A percentile compares a stretch with the other conserved stretches of the same genome.
Conservation (phyloP, 1,140 invertebrate species). For the Semibalanus balanoides region DNA sequence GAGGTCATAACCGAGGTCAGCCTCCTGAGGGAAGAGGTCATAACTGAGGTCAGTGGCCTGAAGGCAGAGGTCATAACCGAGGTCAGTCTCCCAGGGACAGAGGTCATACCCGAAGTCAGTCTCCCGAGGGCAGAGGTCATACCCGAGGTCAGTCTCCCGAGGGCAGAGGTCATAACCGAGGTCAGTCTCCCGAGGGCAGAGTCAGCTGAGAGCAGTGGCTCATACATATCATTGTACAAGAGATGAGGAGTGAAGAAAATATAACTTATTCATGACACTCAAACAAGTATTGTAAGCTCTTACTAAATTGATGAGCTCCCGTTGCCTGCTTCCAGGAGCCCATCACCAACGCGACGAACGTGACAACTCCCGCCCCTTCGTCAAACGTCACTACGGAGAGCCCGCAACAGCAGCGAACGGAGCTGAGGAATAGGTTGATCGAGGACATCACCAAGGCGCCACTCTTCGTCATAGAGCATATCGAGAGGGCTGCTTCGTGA, state of each 20-base stretch:
- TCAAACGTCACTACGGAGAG: neutral
- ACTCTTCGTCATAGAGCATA: neutral
- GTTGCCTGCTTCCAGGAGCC: neutral
- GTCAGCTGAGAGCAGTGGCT: neutral
- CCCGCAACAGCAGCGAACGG: neutral
- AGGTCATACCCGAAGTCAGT: neutral
- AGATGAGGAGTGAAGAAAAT: no score
- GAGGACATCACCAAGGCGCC: neutral
- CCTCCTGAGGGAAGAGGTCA: no score
- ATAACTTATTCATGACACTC: neutral
- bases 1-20: no score
- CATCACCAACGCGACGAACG: neutral
- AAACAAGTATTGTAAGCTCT: neutral
- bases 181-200: neutral
- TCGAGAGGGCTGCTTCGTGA: neutral
- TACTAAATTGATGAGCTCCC: no score
- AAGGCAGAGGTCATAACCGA: neutral
- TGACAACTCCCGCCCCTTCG: neutral
- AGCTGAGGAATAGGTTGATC: neutral
- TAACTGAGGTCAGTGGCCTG: neutral
- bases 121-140: neutral
- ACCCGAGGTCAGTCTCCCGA: neutral
- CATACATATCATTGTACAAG: no score
- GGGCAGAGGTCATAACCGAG: neutral
- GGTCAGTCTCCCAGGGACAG: neutral